Conservation (phyloP, 2,113 vertebrate species). For the Archilochus colubris region DNA sequence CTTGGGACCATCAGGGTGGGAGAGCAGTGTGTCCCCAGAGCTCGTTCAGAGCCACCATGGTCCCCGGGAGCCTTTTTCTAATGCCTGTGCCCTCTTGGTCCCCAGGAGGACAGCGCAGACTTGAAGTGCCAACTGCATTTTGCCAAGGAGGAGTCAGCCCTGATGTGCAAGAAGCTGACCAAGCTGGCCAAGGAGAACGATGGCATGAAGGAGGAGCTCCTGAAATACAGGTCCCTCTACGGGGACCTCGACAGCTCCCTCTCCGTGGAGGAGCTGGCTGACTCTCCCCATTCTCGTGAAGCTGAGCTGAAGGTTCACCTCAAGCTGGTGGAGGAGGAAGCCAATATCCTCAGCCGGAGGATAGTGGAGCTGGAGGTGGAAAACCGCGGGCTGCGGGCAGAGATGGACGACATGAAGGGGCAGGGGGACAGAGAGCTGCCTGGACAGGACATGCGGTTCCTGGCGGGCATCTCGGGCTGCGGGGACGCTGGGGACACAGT, state of each 20-base stretch:
- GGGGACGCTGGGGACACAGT: conserved; percentile 86
- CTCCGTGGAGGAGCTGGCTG: conserved; percentile 90
- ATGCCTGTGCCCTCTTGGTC: not conserved
- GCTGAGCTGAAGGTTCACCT: conserved; percentile 93
- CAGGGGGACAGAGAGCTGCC: conserved; percentile 74
- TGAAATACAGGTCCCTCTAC: conserved; percentile 90
- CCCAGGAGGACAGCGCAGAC: conserved; percentile 94
- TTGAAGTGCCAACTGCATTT: conserved; percentile 98
- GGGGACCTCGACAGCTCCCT: conserved; percentile 92
- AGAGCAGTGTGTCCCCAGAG: not conserved
- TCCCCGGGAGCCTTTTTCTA: not conserved
- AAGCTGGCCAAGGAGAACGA: conserved; percentile 96
- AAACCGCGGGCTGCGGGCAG: conserved; percentile 92
- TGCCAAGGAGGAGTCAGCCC: conserved; percentile 94
- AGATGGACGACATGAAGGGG: conserved; percentile 94
- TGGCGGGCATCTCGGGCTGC: conserved; percentile 63
- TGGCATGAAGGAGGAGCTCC: conserved; percentile 93
- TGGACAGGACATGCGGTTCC: conserved; percentile 73
- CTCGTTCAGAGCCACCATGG: rapidly evolving
- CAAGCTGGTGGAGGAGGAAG: conserved; percentile 97
- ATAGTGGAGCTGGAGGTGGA: conserved; percentile 98
- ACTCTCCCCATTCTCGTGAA: conserved; percentile 93
- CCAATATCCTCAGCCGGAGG: conserved; percentile 93
- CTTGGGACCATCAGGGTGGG: not conserved
- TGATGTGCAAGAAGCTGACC: conserved; percentile 99